Conservation (phyloP, 1,140 invertebrate species). For the Phortica variegata region DNA sequence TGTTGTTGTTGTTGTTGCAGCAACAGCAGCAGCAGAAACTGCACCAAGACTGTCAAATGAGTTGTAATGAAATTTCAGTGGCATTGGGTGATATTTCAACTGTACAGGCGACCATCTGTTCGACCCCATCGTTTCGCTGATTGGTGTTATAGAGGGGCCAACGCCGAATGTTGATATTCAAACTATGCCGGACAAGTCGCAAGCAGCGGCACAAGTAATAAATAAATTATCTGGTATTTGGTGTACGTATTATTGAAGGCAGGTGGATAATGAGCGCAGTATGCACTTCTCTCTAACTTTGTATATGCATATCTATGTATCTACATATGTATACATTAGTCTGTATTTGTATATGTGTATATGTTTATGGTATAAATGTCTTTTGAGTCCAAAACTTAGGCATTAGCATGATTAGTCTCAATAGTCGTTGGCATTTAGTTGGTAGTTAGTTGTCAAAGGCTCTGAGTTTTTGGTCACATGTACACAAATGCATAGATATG, state of each 20-base stretch:
- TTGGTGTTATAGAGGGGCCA: too few relatives aligned
- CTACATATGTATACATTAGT: slow-evolving; percentile 5
- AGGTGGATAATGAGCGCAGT: slow-evolving; percentile 31
- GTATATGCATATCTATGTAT: not conserved
- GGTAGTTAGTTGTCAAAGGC: not conserved
- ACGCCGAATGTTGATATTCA: too few relatives aligned
- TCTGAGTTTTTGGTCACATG: too few relatives aligned
- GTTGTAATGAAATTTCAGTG: slow-evolving; percentile 51
- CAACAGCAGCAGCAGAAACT: slow-evolving; percentile 34
- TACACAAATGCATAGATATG: too few relatives aligned
- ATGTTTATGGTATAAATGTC: slow-evolving; percentile 32
- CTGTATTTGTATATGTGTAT: slow-evolving; percentile 12
- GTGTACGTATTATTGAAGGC: slow-evolving; percentile 45
- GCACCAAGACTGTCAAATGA: slow-evolving; percentile 54
- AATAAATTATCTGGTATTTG: slow-evolving; percentile 54
- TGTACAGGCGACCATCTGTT: too few relatives aligned
- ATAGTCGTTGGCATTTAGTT: slow-evolving; percentile 36
- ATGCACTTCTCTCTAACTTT: not conserved
- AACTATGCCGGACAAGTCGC: slow-evolving; percentile 6
- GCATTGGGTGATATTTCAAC: too few relatives aligned
- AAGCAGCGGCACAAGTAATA: slow-evolving; percentile 42
- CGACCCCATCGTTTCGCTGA: slow-evolving; percentile 3
- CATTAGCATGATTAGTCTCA: slow-evolving; percentile 48
- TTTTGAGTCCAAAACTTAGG: slow-evolving; percentile 41
- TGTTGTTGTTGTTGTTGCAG: slow-evolving; percentile 54